Evolutionary conservation across 1,140 invertebrate species (phyloP).

Genomic region (Cydia amplana): DNA sequence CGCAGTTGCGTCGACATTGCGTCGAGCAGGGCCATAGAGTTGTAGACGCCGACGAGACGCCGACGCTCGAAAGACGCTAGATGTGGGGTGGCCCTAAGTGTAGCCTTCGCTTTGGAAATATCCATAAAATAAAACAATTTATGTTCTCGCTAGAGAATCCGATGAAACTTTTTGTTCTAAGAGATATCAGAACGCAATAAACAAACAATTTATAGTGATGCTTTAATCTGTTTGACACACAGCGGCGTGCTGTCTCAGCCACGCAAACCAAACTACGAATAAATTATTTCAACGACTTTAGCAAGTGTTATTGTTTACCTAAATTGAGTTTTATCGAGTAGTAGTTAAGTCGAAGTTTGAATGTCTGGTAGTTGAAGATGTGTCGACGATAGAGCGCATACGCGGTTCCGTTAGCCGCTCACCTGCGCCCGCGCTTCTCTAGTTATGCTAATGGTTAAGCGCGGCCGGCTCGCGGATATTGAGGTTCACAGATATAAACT

Average conservation of each 20-base stretch:
- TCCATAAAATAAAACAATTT: slow-evolving; percentile 58
- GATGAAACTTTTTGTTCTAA: slow-evolving; percentile 54
- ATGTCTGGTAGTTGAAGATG: slow-evolving; percentile 54
- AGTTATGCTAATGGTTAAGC: slow-evolving; percentile 73
- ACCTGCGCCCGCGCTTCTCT: slow-evolving; percentile 75
- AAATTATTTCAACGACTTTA: slow-evolving; percentile 53
- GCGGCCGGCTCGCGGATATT: slow-evolving; percentile 52
- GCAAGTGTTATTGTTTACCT: slow-evolving; percentile 38
- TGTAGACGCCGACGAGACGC: too few species aligned
- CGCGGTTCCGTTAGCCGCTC: slow-evolving; percentile 69
- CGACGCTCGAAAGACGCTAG: too few species aligned
- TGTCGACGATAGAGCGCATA: slow-evolving; percentile 56
- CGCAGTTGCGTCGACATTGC: too few species aligned
- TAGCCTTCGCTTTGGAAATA: slow-evolving; percentile 48
- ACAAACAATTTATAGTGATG: slow-evolving; percentile 64
- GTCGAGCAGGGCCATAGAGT: too few species aligned
- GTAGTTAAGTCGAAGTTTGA: slow-evolving; percentile 56
- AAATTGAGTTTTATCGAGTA: slow-evolving; percentile 47
- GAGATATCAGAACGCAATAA: slow-evolving; percentile 56
- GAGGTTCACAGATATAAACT: slow-evolving; percentile 44
- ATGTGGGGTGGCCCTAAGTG: too few species aligned
- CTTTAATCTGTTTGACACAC: slow-evolving; percentile 60
- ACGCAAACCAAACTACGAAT: slow-evolving; percentile 49
- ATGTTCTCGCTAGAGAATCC: slow-evolving; percentile 40
- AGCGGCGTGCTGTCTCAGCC: slow-evolving; percentile 57